Evolutionary conservation across 2,888 invertebrate species (phyloP), one percentile per base, ranked within the genome.

Genomic region (Drosophila austrosaltans): DNA sequence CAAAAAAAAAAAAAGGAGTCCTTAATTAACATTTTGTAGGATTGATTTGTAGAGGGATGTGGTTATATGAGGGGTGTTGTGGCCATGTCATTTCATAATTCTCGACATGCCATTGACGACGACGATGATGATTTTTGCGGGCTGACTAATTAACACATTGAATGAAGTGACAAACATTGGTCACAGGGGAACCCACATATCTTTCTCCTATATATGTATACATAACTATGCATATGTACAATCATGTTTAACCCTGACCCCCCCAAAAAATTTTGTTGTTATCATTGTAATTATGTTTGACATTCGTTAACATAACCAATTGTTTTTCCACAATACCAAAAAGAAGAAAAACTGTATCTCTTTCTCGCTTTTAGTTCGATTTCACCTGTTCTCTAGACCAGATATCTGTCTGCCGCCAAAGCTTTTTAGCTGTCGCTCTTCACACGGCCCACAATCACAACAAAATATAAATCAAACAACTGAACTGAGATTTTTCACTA

Each of bases 261-360:
- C 66, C 36, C 53, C 42, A 44, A 16, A 16, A 16, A 16, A 63
- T 65, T 60, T 53, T 54, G 44, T 39, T 78, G 63, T 53, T 76
- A 67, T 53, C 48, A 60, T 68, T 79, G 83, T 79, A 83, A 83
- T 83, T 86, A 83, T 74, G 72, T 69, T 62, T 64, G 70, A 82
- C 80, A 82, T 82, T 75, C 87, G 81, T 84, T 87, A 87, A 84
- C 84, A 84, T 81, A 69, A 74, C 42, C 72, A 84, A 84, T 84
- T 80, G 81, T 75, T 74, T 72, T 57, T 2, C 10, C 36, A 36
- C 8, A 36, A 8, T 8, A 36, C 10, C 2, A 39, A 12, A 22
- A 12, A 16, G 36, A 32, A 65, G 39, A 28, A 16, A 48, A 10
- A 10, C 36, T 48, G 10, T 48, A 10, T 10, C 25, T 48, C 53